Percentiles rank a stretch among this genome's conserved stretches.
Evolutionary conservation across 2,888 invertebrate genomes (phyloP).

Genomic region (Bellardia pandia): DNA sequence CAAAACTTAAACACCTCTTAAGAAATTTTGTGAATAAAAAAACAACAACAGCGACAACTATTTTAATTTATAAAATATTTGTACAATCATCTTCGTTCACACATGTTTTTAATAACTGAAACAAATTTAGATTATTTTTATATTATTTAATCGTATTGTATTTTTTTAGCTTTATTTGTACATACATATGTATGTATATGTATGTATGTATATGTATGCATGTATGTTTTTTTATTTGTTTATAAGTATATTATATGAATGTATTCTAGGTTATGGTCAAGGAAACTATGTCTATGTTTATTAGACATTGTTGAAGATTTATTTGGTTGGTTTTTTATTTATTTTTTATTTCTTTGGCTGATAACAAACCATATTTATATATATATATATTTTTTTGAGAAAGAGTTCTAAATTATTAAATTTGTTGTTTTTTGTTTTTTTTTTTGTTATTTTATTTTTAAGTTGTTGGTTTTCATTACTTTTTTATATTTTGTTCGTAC

Average conservation of each 20-base stretch:
- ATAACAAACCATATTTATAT: constrained; percentile 11
- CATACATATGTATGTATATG: too few relatives aligned
- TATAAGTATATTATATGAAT: background rate
- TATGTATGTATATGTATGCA: background rate
- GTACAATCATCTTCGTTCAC: background rate
- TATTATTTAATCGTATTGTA: background rate
- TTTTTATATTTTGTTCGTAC: background rate
- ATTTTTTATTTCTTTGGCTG: background rate
- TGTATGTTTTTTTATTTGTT: constrained; percentile 17
- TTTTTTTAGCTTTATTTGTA: background rate
- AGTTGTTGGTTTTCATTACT: background rate
- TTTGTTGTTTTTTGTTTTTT: background rate
- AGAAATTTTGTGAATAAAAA: background rate
- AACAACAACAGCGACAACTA: background rate
- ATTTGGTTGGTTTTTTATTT: background rate
- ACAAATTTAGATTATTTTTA: background rate
- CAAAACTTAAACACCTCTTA: background rate
- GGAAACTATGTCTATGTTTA: constrained; percentile 29
- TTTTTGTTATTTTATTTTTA: background rate
- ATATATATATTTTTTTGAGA: background rate
- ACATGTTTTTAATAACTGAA: background rate
- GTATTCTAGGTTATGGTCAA: constrained; percentile 66
- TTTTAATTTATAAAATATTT: background rate
- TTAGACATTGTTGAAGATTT: background rate
- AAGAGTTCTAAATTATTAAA: constrained; percentile 3